Evolutionary conservation across 2,113 vertebrate genomes (phyloP), one percentile per base, ranked within the genome.

Genomic region (Melanotaenia duboulayi): DNA sequence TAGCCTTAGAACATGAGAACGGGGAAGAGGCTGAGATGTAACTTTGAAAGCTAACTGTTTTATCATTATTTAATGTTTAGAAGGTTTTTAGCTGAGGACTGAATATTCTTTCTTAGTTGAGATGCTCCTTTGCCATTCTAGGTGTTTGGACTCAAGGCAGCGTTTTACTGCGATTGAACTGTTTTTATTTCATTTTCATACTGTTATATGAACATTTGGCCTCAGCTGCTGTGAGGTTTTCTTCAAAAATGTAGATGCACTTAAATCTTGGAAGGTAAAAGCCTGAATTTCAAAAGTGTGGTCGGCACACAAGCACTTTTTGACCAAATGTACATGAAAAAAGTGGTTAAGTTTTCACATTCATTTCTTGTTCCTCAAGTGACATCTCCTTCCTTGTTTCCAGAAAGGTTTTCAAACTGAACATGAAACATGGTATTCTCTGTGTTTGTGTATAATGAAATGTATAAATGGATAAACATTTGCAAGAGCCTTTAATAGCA

Each of bases 401-500:
- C 24, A 4, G 17, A 14, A 1, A 17, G 32, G 32, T 35, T 40
- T 20, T 60, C 17, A 59, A 25, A 23, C 14, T 42, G 17, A 20
- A 58, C 17, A 63, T 25, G 11, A 39, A 28, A 28, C 13, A 39
- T 25, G 1, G 39, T 56, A 4, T 70, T 71, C n/a, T 71, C 48
- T 22, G 19, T 64, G 23, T 42, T 65, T 6, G 3, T 60, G 56
- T 20, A 44, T 19, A 39, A 58, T 61, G 7, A 59, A 60, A 65
- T 20, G 11, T 37, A 14, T 63, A 14, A 74, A 66, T 70, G 19
- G 46, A 35, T 61, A 62, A 72, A 72, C 65, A 20, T 4, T 23
- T 35, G 56, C 12, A 57, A 51, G 23, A 54, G 57, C 55, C 35
- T 71, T 80, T 83, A 40, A 63, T 66, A 12, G 37, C 73, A 74